Conservation (phyloP, 2,888 invertebrate genomes). For the Drosophila kuntzei region DNA sequence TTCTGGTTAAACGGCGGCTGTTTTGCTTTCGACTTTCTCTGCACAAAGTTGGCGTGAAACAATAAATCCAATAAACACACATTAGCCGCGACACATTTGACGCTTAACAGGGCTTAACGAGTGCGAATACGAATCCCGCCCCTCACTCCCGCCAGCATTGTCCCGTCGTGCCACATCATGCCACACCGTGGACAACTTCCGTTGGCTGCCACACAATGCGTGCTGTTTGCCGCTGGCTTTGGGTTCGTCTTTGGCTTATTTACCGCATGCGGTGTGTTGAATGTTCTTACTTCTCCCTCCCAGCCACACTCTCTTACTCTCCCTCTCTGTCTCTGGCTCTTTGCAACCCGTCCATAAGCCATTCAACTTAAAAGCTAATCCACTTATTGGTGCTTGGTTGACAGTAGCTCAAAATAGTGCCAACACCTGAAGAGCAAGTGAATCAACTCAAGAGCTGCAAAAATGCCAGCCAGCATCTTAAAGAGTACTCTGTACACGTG, state of each 20-base stretch:
- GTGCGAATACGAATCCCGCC: slow-evolving; percentile 38
- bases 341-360: slow-evolving; percentile 41
- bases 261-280: slow-evolving; percentile 60
- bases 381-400: slow-evolving; percentile 64
- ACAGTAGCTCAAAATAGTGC: slow-evolving; percentile 55
- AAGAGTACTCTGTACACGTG: slow-evolving; percentile 15
- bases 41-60: slow-evolving; percentile 58
- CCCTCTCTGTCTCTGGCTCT: neutral
- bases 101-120: slow-evolving; percentile 68
- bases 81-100: slow-evolving; percentile 72
- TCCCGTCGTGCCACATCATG: neutral
- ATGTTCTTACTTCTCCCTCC: slow-evolving; percentile 7
- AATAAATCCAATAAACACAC: slow-evolving; percentile 74
- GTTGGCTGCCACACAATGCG: slow-evolving; percentile 35
- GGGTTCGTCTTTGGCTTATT: slow-evolving; percentile 52
- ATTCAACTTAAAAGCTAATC: slow-evolving; percentile 70
- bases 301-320: neutral
- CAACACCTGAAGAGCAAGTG: slow-evolving; percentile 49
- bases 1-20: slow-evolving; percentile 23
- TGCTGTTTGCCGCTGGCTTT: slow-evolving; percentile 32
- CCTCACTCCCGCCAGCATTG: neutral
- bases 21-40: slow-evolving; percentile 43
- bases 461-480: slow-evolving; percentile 42
- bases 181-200: slow-evolving; percentile 35
- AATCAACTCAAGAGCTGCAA: slow-evolving; percentile 39